Base-by-base conservation (phyloP, 2,888 invertebrate genomes). In the Pheosia gnoma region DNA sequence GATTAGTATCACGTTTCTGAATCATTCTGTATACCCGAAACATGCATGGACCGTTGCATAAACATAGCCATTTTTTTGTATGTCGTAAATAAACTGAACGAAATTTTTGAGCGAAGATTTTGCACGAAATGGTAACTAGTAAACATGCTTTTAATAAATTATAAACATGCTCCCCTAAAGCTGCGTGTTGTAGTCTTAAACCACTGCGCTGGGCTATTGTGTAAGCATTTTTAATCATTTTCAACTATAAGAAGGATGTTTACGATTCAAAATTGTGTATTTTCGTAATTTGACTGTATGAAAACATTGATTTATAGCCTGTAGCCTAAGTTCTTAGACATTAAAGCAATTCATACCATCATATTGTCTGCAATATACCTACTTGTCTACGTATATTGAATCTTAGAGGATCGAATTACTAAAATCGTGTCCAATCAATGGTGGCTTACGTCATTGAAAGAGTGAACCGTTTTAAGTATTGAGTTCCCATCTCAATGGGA, bases 91-190 rank as follows among this genome's bases (percentile, higher is more conserved):
- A 77, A 68, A 65, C 62, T 66, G 58, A 60, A 67, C 61, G 66
- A 60, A 61, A 60, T 59, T 63, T 65, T 63, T 38, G 43, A 60
- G 51, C 59, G 57, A 61, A 65, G 66, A 68, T 74, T 79, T 81
- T 72, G 67, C 71, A 72, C 59, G 66, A 70, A 75, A 72, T 72
- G 66, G 63, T 72, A 75, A 71, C 71, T 65, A 68, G 66, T 82
- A 78, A 81, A 82, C 74, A 77, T 58, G 74, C 70, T 74, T 80
- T 75, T 72, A 76, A 79, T 79, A 75, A 74, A 78, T 77, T 82
- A 74, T 76, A 78, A 79, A 83, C 81, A 80, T 68, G 59, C 65
- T 68, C 66, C 62, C 57, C 60, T 73, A 67, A 65, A 69, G 64
- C 60, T 62, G 10, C 59, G 58, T 38, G 65, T 57, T 69, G 59